These are phyloP conservation scores for Psilopogon haemacephalus DNA, from an alignment of 2,113 vertebrate species.

Conservation along the genomic window DNA sequence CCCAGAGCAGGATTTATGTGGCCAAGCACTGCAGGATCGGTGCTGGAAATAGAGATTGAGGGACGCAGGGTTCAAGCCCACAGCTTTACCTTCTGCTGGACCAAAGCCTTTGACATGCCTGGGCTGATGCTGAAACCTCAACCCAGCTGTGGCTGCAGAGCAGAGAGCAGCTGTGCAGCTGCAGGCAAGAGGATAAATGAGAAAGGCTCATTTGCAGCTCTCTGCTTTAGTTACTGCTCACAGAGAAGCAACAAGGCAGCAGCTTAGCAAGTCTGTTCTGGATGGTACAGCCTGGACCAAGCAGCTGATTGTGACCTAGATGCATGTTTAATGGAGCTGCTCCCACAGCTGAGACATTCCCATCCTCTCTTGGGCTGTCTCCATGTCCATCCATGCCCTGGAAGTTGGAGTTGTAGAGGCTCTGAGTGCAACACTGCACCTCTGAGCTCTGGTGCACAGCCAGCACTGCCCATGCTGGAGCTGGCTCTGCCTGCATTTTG, in stretches of 20 bases:
- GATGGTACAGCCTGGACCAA: neutral
- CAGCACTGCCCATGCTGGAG: neutral
- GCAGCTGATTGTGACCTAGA: neutral
- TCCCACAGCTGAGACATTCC: neutral
- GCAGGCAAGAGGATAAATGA: rapidly evolving
- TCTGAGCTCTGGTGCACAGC: neutral
- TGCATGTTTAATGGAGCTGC: neutral
- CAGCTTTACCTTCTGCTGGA: neutral
- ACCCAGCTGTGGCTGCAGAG: neutral
- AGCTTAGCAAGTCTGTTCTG: neutral
- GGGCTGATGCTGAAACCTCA: neutral
- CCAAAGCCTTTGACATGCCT: rapidly evolving
- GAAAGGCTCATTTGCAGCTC: neutral
- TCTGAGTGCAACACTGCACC: neutral
- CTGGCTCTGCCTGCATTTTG: neutral
- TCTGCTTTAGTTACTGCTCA: neutral
- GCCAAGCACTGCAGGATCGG: neutral
- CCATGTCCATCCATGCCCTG: neutral
- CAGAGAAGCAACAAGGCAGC: neutral
- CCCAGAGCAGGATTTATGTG: neutral
- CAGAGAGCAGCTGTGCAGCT: neutral
- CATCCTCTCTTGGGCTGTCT: neutral
- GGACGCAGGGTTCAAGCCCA: neutral
- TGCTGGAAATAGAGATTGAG: rapidly evolving
- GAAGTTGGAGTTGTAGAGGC: neutral